phyloP scores from a whole-genome alignment of 1,140 invertebrate genomes.

The Platyscapa corneri region DNA sequence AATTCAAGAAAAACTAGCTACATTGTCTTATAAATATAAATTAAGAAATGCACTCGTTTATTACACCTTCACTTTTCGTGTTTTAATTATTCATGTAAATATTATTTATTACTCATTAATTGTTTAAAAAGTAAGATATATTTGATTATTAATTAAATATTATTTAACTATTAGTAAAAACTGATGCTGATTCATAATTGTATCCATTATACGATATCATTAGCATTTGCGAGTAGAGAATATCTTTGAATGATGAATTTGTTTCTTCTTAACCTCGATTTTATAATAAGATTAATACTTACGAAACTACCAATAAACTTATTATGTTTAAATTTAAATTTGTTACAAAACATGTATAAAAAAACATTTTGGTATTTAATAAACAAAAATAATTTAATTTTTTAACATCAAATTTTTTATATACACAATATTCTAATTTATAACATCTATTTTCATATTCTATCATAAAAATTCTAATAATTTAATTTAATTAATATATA shows the following conservation, averaged over 20 bases:
- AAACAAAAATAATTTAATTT: background rate
- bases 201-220: constrained; percentile 30
- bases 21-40: too few species aligned
- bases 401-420: too few species aligned
- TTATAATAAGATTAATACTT: background rate
- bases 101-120: constrained; percentile 39
- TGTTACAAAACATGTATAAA: background rate
- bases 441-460: too few species aligned
- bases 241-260: constrained; percentile 11
- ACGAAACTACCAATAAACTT: background rate
- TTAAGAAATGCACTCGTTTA: too few species aligned
- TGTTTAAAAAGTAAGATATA: constrained; percentile 22
- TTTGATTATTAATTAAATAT: constrained; percentile 38
- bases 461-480: too few species aligned
- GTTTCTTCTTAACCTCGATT: background rate
- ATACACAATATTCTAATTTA: too few species aligned
- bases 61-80: background rate
- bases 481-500: too few species aligned
- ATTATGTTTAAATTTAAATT: background rate
- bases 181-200: constrained; percentile 26
- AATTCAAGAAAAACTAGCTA: too few species aligned
- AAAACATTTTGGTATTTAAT: background rate
- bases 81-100: constrained; percentile 37
- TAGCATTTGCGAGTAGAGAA: constrained; percentile 33
- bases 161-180: background rate